Evolutionary conservation across 1,140 invertebrate species (phyloP).

Genomic region (Neoseiulus cucumeris): DNA sequence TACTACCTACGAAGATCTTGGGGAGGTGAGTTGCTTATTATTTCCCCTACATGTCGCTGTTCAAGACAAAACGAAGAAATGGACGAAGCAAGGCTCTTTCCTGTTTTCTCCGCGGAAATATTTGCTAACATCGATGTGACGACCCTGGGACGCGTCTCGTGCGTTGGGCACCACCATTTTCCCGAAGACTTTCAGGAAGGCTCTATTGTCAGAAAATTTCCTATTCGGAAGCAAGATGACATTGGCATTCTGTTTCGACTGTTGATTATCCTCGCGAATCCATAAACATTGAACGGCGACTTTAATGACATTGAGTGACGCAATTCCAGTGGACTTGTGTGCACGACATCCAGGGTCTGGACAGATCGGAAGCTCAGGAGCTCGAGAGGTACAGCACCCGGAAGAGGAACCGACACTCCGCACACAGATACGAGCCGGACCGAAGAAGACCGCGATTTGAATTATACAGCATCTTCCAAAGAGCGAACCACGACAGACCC

Average conservation of each 20-base stretch:
- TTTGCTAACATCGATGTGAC: too few relatives aligned
- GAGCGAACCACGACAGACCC: conserved; percentile 24
- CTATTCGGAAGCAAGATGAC: too few relatives aligned
- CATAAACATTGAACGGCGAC: too few relatives aligned
- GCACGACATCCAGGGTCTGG: conserved; percentile 59
- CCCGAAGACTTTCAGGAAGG: too few relatives aligned
- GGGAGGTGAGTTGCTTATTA: conserved; percentile 39
- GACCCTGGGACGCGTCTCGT: too few relatives aligned
- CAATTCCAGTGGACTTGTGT: conserved; percentile 62
- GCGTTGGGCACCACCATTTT: too few relatives aligned
- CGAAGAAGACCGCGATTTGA: too few relatives aligned
- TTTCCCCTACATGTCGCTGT: neutral
- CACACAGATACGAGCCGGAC: neutral
- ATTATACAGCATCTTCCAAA: too few relatives aligned
- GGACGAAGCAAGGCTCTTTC: neutral
- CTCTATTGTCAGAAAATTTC: too few relatives aligned
- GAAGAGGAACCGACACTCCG: neutral
- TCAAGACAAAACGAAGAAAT: neutral
- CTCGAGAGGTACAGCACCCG: neutral
- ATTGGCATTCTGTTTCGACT: too few relatives aligned
- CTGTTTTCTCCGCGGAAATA: neutral
- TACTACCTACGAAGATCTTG: conserved; percentile 57
- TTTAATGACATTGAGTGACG: too few relatives aligned
- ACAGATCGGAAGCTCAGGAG: neutral
- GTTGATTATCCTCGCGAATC: too few relatives aligned